A percentile compares a stretch with the other conserved stretches of the same genome.
phyloP scores from a whole-genome alignment of 2,113 vertebrate genomes.

The Typhlomys cinereus region DNA sequence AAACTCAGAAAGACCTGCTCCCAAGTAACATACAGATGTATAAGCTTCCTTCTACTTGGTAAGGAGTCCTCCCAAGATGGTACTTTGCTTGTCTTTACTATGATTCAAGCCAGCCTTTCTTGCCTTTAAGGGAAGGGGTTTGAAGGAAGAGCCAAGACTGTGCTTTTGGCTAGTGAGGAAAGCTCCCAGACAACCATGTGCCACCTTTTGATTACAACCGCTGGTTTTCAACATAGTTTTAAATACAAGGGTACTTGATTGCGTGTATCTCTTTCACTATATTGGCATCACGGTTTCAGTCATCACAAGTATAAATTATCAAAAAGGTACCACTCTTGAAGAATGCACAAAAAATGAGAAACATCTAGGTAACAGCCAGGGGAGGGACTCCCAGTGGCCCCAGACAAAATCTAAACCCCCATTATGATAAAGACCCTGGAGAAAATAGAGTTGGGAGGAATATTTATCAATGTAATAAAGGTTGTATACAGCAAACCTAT shows the following conservation, averaged over 20 bases:
- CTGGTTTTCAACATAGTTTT: background rate
- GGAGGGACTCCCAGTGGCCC: too few relatives aligned
- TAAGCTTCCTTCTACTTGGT: background rate
- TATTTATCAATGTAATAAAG: too few relatives aligned
- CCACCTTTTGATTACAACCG: background rate
- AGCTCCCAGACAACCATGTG: background rate
- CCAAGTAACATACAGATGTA: background rate
- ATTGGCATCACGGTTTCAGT: conserved; percentile 18
- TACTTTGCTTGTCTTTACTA: background rate
- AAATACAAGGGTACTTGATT: background rate
- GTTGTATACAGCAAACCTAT: too few relatives aligned
- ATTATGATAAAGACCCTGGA: too few relatives aligned
- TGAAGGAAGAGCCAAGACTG: background rate
- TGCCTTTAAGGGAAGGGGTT: background rate
- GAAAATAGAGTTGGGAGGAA: too few relatives aligned
- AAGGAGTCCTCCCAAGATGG: background rate
- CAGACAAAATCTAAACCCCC: too few relatives aligned
- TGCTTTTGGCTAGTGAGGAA: background rate
- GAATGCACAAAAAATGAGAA: background rate
- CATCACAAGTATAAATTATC: background rate
- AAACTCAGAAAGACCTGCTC: background rate
- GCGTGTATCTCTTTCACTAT: background rate
- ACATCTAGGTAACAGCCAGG: too few relatives aligned
- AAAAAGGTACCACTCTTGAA: background rate
- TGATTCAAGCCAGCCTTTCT: background rate